A percentile compares a stretch with the other conserved stretches of the same genome.
phyloP scores from a whole-genome alignment of 1,140 invertebrate species.

The Aplysia californica region DNA sequence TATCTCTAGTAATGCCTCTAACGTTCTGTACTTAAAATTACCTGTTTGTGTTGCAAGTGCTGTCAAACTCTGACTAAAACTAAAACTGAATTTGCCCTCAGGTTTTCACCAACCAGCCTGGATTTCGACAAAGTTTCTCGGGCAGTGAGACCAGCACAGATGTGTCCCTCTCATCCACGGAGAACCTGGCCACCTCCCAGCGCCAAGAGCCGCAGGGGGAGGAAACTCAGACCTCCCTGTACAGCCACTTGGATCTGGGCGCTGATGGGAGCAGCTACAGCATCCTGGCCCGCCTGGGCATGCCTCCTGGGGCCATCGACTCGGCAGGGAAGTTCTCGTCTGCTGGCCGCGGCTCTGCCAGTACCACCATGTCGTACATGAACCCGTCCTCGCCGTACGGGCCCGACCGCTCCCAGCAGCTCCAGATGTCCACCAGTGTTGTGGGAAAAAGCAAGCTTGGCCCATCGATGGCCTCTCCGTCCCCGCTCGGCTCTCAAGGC shows the following conservation, averaged over 20 bases:
- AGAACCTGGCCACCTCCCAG: slow-evolving; percentile 89
- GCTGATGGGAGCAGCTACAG: slow-evolving; percentile 69
- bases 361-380: background rate
- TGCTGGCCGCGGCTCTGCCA: background rate
- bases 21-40: background rate
- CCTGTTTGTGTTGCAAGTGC: no score
- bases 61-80: no score
- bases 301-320: slow-evolving; percentile 42
- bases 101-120: slow-evolving; percentile 31
- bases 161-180: slow-evolving; percentile 85
- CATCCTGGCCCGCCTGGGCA: slow-evolving; percentile 69
- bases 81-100: background rate
- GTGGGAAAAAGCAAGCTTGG: background rate
- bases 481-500: background rate
- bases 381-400: background rate
- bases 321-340: background rate
- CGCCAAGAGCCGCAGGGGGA: slow-evolving; percentile 93
- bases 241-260: slow-evolving; percentile 41
- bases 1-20: background rate
- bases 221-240: slow-evolving; percentile 70
- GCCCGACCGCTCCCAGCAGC: background rate
- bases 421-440: background rate
- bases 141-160: slow-evolving; percentile 85
- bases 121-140: slow-evolving; percentile 66
- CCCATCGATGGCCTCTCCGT: background rate